Evolutionary conservation across 2,888 invertebrate genomes (phyloP).

Genomic region (Tenthredo scrophulariae): DNA sequence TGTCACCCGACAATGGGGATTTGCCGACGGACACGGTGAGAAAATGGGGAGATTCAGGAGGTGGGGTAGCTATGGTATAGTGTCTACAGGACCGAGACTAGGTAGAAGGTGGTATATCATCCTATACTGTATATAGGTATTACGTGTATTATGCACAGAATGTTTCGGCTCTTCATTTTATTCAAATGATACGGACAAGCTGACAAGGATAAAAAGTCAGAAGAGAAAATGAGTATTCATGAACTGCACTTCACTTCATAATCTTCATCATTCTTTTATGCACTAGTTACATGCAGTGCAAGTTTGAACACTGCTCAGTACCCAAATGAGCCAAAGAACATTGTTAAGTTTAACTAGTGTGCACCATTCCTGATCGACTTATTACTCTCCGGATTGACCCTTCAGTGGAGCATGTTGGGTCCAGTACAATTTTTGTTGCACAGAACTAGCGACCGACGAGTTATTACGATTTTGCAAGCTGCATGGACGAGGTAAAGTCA

Average conservation of each 20-base stretch:
- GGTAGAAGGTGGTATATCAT: background rate
- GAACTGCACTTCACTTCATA: background rate
- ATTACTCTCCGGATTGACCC: background rate
- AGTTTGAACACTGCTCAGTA: background rate
- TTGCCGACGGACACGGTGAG: constrained; percentile 67
- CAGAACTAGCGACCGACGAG: too few species aligned
- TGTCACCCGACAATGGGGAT: constrained; percentile 74
- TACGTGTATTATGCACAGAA: background rate
- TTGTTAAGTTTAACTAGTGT: too few species aligned
- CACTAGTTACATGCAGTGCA: background rate
- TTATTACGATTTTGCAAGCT: too few species aligned
- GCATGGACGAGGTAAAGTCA: too few species aligned
- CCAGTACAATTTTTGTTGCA: too few species aligned
- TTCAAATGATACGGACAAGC: background rate
- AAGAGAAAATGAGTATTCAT: background rate
- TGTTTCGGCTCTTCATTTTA: constrained; percentile 12
- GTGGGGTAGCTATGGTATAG: constrained; percentile 2
- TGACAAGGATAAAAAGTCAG: background rate
- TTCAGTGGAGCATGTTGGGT: too few species aligned
- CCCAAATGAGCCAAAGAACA: background rate
- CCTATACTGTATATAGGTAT: background rate
- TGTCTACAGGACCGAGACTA: constrained; percentile 8
- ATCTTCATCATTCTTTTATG: background rate
- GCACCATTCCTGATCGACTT: background rate
- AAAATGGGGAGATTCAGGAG: constrained; percentile 60